These are phyloP conservation scores for Pterois miles DNA, from an alignment of 2,797 vertebrate species.

Conservation along the genomic window DNA sequence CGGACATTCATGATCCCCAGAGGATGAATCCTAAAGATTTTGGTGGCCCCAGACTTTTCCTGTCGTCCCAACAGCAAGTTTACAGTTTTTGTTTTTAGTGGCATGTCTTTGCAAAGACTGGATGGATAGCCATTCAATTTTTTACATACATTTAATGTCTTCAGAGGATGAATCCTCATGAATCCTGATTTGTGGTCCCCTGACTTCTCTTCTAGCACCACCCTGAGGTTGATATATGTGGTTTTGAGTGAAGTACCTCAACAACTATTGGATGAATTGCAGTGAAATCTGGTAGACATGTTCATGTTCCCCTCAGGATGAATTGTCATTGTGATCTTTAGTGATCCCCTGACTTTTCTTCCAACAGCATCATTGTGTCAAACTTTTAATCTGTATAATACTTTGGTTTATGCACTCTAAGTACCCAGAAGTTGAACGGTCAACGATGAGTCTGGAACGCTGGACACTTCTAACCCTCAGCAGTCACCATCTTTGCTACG, in stretches of 20 bases:
- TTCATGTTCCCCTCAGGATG: background rate
- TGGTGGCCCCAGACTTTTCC: background rate
- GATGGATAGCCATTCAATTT: background rate
- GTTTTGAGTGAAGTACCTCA: background rate
- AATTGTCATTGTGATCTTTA: background rate
- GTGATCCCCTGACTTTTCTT: background rate
- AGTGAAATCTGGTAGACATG: fast-evolving
- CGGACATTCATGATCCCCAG: background rate
- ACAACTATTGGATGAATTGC: background rate
- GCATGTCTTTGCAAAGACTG: background rate
- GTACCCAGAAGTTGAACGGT: no score
- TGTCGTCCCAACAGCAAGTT: background rate
- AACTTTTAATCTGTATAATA: background rate
- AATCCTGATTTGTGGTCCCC: background rate
- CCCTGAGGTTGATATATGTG: background rate
- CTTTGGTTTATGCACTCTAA: background rate
- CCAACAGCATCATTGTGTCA: background rate
- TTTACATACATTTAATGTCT: background rate
- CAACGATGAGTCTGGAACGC: no score
- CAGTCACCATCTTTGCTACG: no score
- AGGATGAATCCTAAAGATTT: background rate
- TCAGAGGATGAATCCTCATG: background rate
- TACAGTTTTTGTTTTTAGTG: background rate
- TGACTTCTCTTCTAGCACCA: background rate
- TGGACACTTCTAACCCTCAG: no score